Percentiles rank a stretch among this genome's conserved stretches.
These are phyloP conservation scores for Zygothrica quintamaculata DNA, from an alignment of 2,888 invertebrate genomes.

Conservation along the genomic window DNA sequence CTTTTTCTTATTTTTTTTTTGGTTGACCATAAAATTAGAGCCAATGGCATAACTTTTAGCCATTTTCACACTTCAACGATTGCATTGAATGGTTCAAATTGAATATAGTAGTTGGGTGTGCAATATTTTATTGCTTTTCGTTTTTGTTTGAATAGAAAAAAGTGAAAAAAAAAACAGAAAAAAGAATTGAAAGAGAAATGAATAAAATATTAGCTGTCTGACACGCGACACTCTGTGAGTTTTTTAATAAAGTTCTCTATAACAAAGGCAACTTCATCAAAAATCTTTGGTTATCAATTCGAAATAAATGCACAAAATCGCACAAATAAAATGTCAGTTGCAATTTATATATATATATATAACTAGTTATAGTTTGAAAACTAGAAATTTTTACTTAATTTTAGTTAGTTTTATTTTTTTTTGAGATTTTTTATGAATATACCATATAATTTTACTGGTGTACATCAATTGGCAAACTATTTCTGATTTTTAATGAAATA, in stretches of 20 bases:
- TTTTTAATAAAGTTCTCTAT: conserved; percentile 59
- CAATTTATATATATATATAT: background rate
- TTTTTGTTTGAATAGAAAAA: too few relatives aligned
- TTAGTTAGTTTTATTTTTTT: too few relatives aligned
- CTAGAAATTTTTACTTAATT: too few relatives aligned
- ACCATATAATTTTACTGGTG: too few relatives aligned
- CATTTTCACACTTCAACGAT: conserved; percentile 58
- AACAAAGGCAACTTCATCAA: conserved; percentile 59
- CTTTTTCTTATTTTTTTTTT: background rate
- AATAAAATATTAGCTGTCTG: conserved; percentile 26
- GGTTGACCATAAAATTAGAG: conserved; percentile 12
- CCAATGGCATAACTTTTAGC: conserved; percentile 53
- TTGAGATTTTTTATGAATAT: too few relatives aligned
- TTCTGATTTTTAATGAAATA: too few relatives aligned
- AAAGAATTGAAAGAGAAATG: background rate
- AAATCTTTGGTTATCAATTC: conserved; percentile 55
- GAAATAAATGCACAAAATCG: conserved; percentile 25
- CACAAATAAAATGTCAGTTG: background rate
- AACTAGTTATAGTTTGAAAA: too few relatives aligned
- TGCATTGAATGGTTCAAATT: conserved; percentile 50
- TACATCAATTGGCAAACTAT: too few relatives aligned
- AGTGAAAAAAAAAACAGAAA: too few relatives aligned
- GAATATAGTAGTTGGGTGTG: background rate
- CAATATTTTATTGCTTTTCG: conserved; percentile 62
- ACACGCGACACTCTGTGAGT: conserved; percentile 40